Base-by-base conservation (phyloP, 2,113 vertebrate species). In the Lutjanus erythropterus region DNA sequence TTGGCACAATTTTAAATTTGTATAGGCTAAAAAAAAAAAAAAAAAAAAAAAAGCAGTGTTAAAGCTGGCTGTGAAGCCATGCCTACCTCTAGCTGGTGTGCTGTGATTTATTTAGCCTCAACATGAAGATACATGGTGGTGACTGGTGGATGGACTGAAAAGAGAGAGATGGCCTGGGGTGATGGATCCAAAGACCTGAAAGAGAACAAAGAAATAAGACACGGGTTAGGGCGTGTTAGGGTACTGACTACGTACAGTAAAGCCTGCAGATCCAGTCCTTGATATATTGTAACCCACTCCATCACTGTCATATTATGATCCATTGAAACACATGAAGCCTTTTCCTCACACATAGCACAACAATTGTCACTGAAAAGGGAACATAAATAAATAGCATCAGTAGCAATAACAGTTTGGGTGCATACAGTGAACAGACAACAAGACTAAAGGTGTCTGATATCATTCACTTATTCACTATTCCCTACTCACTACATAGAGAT, bases 31-130 rank as follows among this genome's bases (percentile, higher is more conserved):
- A 9, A 44, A 42, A 39, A 2, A 44, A 42, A 39, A 2, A 23
- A 4, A 47, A 56, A 6, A 58, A 41, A 9, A 42, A 42, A 31
- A 2, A 41, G 9, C 23, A 47, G 27, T 46, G 27, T 69, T 29
- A 25, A 56, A 64, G 15, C 0, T 46, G 16, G 14, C 18, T 6
- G 16, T 29, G n/a, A 71, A 33, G 9, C 14, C 4, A 25, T 29
- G 19, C 90, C 47, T 83, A 92, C 92, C 89, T 93, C 72, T 93
- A 88, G 83, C 74, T 87, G 80, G 29, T 76, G 71, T 69, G 56
- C 52, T 86, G 84, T 67, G 74, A 52, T 87, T 71, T 83, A 62
- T 80, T 78, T 53, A 29, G 79, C 85, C 58, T 88, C 86, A 90
- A 86, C 91, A 90, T 93, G 85, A 88, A 92, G 86, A 78, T 44